These are phyloP conservation scores for Kryphioiulus occultus DNA, from an alignment of 2,888 invertebrate species.

Conservation along the genomic window DNA sequence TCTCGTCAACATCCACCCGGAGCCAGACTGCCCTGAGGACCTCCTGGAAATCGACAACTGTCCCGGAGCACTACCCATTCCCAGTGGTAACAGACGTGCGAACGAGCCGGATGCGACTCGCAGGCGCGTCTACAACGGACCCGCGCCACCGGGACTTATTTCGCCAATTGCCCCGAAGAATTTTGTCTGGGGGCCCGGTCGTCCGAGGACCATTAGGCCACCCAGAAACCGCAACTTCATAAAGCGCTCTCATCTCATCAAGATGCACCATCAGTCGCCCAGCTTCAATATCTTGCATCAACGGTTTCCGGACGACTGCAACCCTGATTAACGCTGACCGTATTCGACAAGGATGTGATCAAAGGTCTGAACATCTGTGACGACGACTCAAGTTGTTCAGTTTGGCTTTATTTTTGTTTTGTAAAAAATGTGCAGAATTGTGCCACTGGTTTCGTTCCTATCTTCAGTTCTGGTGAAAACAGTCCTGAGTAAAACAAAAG, in stretches of 20 bases:
- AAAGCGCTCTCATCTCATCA: conserved; percentile 14
- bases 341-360: too few relatives aligned
- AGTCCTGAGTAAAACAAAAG: too few relatives aligned
- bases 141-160: neutral
- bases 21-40: neutral
- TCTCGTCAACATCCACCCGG: neutral
- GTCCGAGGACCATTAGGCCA: neutral
- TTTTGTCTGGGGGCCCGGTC: neutral
- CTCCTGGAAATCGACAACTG: neutral
- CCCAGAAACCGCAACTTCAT: neutral
- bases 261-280: neutral
- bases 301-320: neutral
- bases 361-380: too few relatives aligned
- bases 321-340: too few relatives aligned
- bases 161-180: neutral
- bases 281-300: neutral
- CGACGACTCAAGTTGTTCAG: too few relatives aligned
- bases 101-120: neutral
- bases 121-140: neutral
- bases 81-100: neutral
- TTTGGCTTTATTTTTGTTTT: too few relatives aligned
- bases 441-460: too few relatives aligned
- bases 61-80: neutral
- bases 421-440: too few relatives aligned
- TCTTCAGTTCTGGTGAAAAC: too few relatives aligned